A percentile compares a stretch with the other conserved stretches of the same genome.
Evolutionary conservation across 2,888 invertebrate genomes (phyloP).

Genomic region (Sinopyrophorus schimmeli): DNA sequence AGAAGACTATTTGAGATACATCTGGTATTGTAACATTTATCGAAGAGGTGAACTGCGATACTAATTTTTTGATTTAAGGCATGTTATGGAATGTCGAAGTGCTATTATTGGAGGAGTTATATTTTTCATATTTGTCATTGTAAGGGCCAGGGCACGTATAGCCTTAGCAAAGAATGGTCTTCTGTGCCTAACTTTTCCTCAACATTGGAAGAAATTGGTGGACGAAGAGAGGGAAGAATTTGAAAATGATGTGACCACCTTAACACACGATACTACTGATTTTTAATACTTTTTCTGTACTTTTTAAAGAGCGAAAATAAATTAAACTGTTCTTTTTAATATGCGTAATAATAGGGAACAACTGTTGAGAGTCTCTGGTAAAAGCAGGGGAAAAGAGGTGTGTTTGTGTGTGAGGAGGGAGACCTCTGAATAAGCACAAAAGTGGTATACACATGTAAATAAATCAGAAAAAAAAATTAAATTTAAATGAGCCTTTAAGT

Average conservation of each 20-base stretch:
- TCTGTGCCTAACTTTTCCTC: constrained; percentile 49
- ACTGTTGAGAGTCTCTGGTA: no score
- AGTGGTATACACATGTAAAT: no score
- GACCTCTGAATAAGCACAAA: no score
- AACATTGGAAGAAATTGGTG: constrained; percentile 50
- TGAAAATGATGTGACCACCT: constrained; percentile 3
- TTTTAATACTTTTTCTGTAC: no score
- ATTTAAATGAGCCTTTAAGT: no score
- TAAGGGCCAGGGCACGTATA: constrained; percentile 58
- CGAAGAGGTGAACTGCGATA: neutral
- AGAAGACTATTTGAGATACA: constrained; percentile 1
- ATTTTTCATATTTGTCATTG: constrained; percentile 53
- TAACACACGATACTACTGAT: constrained; percentile 1
- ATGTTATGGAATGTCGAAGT: constrained; percentile 52
- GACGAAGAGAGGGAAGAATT: constrained; percentile 45
- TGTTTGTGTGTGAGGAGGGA: no score
- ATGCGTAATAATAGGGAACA: no score
- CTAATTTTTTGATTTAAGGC: constrained; percentile 43
- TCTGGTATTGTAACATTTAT: constrained; percentile 1
- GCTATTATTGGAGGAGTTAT: constrained; percentile 55
- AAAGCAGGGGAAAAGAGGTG: no score
- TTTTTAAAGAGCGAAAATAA: no score
- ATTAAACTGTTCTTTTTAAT: no score
- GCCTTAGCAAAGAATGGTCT: constrained; percentile 44
- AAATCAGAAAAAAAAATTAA: no score